Base-by-base conservation (phyloP, 2,797 vertebrate genomes). In the Pitangus sulphuratus region DNA sequence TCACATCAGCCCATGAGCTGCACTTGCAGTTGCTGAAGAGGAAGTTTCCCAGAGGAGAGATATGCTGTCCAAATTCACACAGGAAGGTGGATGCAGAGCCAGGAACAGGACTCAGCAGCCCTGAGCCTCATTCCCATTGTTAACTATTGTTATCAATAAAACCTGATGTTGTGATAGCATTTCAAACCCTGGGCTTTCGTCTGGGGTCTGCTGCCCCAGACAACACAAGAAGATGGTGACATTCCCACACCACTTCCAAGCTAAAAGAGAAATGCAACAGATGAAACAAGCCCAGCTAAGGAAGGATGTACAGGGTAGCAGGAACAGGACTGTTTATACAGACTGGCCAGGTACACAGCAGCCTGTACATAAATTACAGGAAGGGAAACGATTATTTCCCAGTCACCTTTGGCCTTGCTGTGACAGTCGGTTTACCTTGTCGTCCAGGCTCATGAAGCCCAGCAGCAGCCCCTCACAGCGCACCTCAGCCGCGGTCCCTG, bases 381-480 rank as follows among this genome's bases (percentile, higher is more conserved):
- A 80, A 71, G 30, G 40, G 35, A 61, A 85, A 28, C 0, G 5
- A 24, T 57, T 42, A 10, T 62, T 78, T 56, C 58, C 31, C 39
- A 30, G 56, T 13, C 40, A 16, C 47, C 60, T 60, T 35, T 15
- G 83, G 80, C 51, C 47, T 72, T 40, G 65, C 79, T 28, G 31
- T 30, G 74, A 26, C 4, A 57, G 44, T 11, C 21, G 2, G 18
- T 82, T 95, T 97, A 99, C 99, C 99, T 98, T 75, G 1, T 93
- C 84, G 45, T 99, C 98, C 37, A 99, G 94, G 95, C 98, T 99
- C 98, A 99, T 98, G 97, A 98, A 99, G 71, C 99, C 99, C 56
- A 99, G 95, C 44, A 98, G 96, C 6, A 98, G 97, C 15, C 98
- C 98, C 1, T 96, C 76, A 78, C 98, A 99, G 13, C 77, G 97